Evolutionary conservation across 2,113 vertebrate species (phyloP), one percentile per base, ranked within the genome.

Genomic region (Oxyura jamaicensis): DNA sequence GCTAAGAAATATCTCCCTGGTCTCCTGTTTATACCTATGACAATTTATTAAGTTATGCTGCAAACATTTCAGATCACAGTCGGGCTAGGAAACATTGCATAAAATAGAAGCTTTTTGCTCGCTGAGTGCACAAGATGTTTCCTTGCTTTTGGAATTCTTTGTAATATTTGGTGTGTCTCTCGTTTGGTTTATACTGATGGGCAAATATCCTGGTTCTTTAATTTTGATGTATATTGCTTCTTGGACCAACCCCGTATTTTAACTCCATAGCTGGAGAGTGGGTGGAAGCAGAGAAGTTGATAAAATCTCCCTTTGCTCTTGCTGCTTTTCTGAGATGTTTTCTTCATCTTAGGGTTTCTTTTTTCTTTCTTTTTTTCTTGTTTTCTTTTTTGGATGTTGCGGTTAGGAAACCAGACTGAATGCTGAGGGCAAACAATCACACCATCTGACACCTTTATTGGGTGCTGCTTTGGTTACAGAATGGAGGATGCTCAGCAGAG

Each of bases 131-230:
- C 18, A 52, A 78, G 29, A 56, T 5, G 7, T 63, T 92, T 86
- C 67, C 19, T 88, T 91, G 53, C n/a, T 78, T 88, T 53, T 58
- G 73, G 50, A 44, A 41, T 76, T 29, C 59, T 82, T 91, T 73
- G 71, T 74, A 58, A 68, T 71, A 31, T 95, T 92, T 90, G 94
- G 53, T 25, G 53, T 84, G 59, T 62, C 81, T 92, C 87, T 83
- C 0, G 0, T 79, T 88, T 78, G 63, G 44, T 74, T 95, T 90
- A 78, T 83, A 67, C 39, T 71, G 82, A 50, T 80, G 68, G 58
- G 55, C 50, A 96, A 97, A 93, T 97, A 95, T 90, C 79, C 90
- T 88, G 22, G 26, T 77, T 93, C 52, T 89, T 91, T 33, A 91
- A 85, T 94, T 95, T 94, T 92, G 59, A 59, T 67, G 50, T 71